Evolutionary conservation across 2,888 invertebrate genomes (phyloP), one percentile per base, ranked within the genome.

Genomic region (Scaeva pyrastri): DNA sequence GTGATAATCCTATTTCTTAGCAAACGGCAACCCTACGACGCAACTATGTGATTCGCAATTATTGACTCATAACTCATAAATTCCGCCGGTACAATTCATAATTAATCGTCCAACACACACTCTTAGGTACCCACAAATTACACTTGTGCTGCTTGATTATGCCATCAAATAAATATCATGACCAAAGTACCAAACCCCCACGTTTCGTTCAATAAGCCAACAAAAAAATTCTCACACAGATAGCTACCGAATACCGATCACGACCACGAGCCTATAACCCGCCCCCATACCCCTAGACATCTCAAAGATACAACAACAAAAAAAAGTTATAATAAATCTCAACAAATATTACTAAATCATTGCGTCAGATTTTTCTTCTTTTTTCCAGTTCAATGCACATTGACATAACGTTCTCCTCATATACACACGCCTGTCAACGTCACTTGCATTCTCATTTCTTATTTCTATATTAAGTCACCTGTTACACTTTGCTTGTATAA

Each of bases 301-400:
- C 14, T 60, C 19, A 70, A 1, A 39, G 31, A 43, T 48, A 56
- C 43, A 71, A 14, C 7, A 8, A 23, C 8, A 48, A 11, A 50
- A 7, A 19, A 6, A 52, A 39, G 26, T 39, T 43, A 12, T 21
- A 60, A 48, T n/a, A 23, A 66, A 55, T 73, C 88, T 88, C 89
- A 88, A 83, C 88, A 89, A 88, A 88, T 88, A 66, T 78, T 75
- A 87, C 86, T 82, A 85, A 74, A 89, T 83, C 80, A 88, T 90
- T 90, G 90, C 90, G 91, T 90, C 90, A 90, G 90, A 90, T 84
- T 80, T 86, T 88, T 79, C 58, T 87, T 78, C 43, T 52, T 55
- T 45, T 58, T 45, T 41, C 66, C 41, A 58, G 55, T 72, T 78
- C 31, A 48, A 71, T 56, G 48, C 26, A 62, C 41, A 52, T 52